Evolutionary conservation across 2,113 vertebrate species (phyloP).

Genomic region (Ovis aries): DNA sequence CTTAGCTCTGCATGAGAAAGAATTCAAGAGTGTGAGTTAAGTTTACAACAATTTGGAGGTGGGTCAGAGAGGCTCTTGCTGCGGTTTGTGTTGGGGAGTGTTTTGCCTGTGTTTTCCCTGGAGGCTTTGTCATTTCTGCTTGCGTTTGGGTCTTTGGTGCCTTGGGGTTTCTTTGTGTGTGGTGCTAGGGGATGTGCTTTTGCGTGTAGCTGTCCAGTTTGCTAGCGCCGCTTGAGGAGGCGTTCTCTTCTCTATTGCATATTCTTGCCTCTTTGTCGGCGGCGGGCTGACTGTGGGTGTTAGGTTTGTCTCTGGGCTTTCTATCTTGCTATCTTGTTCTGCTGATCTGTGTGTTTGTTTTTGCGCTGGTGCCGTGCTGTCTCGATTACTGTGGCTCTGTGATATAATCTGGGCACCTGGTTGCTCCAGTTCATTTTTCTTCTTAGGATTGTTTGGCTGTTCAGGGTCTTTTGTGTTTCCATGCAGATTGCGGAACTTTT

Average conservation of each 20-base stretch:
- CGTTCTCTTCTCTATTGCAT: rapidly evolving
- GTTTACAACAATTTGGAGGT: background rate
- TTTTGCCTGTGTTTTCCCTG: background rate
- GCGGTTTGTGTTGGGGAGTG: background rate
- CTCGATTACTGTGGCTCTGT: background rate
- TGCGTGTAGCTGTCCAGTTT: background rate
- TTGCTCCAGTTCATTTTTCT: background rate
- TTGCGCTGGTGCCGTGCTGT: background rate
- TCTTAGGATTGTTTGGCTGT: background rate
- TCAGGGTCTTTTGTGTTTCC: background rate
- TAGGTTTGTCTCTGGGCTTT: background rate
- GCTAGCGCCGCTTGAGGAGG: background rate
- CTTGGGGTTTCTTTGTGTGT: background rate
- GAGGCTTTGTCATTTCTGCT: background rate
- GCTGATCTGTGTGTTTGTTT: rapidly evolving
- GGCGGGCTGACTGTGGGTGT: background rate
- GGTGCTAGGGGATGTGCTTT: background rate
- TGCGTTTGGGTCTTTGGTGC: background rate
- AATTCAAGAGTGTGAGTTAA: background rate
- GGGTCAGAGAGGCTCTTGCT: background rate
- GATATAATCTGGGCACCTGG: background rate
- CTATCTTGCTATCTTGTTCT: rapidly evolving
- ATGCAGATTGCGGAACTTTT: rapidly evolving
- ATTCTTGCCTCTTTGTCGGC: background rate
- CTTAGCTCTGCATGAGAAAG: background rate